A percentile compares a stretch with the other conserved stretches of the same genome.
Conservation (phyloP, 2,797 vertebrate genomes). For the Amniataba percoides region DNA sequence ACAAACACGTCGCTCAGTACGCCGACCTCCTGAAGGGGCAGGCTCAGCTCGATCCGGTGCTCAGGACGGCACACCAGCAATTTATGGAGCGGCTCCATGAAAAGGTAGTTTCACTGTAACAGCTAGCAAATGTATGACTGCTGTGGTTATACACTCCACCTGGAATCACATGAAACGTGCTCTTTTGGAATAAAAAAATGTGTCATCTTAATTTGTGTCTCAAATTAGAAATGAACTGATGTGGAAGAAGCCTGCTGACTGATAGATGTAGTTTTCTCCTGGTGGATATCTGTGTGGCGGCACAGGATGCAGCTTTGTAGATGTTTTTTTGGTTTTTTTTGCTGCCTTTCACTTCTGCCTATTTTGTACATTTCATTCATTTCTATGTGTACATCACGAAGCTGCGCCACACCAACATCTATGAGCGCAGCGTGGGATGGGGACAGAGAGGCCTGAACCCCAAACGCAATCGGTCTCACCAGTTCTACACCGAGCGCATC, state of each 20-base stretch:
- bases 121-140: background rate
- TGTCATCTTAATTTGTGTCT: background rate
- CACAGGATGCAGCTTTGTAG: background rate
- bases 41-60: conserved; percentile 67
- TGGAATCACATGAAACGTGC: background rate
- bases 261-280: background rate
- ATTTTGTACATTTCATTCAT: background rate
- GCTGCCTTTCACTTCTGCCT: background rate
- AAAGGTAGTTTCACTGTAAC: conserved; percentile 58
- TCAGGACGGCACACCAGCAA: conserved; percentile 68
- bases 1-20: conserved; percentile 67
- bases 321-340: background rate
- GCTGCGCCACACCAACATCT: conserved; percentile 83
- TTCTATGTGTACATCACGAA: conserved; percentile 38
- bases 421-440: conserved; percentile 77
- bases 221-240: no score
- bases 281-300: background rate
- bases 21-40: conserved; percentile 71
- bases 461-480: conserved; percentile 73
- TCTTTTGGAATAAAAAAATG: background rate
- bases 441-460: conserved; percentile 76
- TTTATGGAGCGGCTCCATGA: conserved; percentile 72
- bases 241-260: background rate
- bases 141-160: background rate
- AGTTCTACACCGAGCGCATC: conserved; percentile 77